Evolutionary conservation across 2,888 invertebrate species (phyloP).

Genomic region (Temnothorax ravouxi): DNA sequence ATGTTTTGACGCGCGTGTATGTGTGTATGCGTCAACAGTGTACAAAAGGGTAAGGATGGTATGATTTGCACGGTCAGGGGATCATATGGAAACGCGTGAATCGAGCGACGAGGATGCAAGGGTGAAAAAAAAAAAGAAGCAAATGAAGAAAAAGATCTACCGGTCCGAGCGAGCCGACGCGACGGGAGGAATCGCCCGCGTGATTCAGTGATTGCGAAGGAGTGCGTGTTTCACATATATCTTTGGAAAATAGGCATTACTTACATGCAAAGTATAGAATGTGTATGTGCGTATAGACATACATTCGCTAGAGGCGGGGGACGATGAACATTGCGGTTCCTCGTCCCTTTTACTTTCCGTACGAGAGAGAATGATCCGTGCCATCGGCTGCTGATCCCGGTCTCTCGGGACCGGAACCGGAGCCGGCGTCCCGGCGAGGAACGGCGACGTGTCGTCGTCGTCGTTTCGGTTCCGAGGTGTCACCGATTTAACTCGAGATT

Average conservation of each 20-base stretch:
- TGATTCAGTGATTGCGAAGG: conserved; percentile 44
- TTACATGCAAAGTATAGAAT: conserved; percentile 97
- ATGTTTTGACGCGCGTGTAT: conserved; percentile 21
- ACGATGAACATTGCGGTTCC: conserved; percentile 33
- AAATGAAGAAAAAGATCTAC: neutral
- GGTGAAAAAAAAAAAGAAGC: too few species aligned
- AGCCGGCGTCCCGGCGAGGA: neutral
- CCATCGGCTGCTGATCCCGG: conserved; percentile 29
- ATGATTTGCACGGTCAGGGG: neutral
- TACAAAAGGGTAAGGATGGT: neutral
- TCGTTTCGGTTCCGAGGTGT: conserved; percentile 13
- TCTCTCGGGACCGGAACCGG: neutral
- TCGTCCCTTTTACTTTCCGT: conserved; percentile 33
- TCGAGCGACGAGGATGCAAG: neutral
- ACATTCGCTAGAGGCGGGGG: conserved; percentile 68
- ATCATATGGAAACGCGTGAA: conserved; percentile 25
- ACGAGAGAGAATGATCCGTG: conserved; percentile 21
- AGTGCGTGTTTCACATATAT: conserved; percentile 66
- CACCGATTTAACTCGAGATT: conserved; percentile 23
- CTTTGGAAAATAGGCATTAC: conserved; percentile 94
- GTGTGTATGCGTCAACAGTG: neutral
- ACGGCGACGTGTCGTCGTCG: neutral
- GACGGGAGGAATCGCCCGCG: conserved; percentile 17
- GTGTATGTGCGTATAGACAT: conserved; percentile 87
- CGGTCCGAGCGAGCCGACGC: conserved; percentile 10